Conservation (phyloP, 1,140 invertebrate species). For the Ruditapes philippinarum region DNA sequence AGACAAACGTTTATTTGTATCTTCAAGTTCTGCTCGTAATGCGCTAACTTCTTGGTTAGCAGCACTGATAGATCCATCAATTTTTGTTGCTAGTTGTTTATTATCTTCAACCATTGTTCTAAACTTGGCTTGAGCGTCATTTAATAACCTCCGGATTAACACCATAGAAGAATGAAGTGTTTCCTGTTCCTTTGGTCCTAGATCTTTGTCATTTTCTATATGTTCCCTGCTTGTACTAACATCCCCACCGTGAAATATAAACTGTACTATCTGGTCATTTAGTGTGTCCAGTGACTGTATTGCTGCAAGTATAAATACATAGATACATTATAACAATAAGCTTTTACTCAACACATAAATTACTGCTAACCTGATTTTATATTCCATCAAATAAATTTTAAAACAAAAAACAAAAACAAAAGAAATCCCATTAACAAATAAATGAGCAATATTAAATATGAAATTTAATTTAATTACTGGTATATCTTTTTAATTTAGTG, state of each 20-base stretch:
- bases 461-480: no score
- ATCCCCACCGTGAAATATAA: slow-evolving; percentile 82
- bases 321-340: no score
- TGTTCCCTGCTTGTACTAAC: slow-evolving; percentile 51
- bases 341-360: no score
- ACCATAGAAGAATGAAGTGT: slow-evolving; percentile 86
- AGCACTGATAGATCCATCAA: slow-evolving; percentile 90
- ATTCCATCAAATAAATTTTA: no score
- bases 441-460: no score
- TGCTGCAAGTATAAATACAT: slow-evolving; percentile 81
- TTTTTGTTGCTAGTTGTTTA: slow-evolving; percentile 89
- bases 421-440: no score
- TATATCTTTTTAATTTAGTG: no score
- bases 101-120: slow-evolving; percentile 92
- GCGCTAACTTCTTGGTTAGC: slow-evolving; percentile 89
- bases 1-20: slow-evolving; percentile 87
- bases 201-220: slow-evolving; percentile 75
- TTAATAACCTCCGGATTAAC: slow-evolving; percentile 86
- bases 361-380: no score
- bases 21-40: slow-evolving; percentile 88
- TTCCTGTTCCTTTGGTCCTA: slow-evolving; percentile 81
- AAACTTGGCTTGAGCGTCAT: slow-evolving; percentile 89
- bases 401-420: no score
- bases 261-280: slow-evolving; percentile 87
- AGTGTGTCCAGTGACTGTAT: slow-evolving; percentile 87